Conservation (phyloP, 2,888 invertebrate species). For the Eristalis tenax region DNA sequence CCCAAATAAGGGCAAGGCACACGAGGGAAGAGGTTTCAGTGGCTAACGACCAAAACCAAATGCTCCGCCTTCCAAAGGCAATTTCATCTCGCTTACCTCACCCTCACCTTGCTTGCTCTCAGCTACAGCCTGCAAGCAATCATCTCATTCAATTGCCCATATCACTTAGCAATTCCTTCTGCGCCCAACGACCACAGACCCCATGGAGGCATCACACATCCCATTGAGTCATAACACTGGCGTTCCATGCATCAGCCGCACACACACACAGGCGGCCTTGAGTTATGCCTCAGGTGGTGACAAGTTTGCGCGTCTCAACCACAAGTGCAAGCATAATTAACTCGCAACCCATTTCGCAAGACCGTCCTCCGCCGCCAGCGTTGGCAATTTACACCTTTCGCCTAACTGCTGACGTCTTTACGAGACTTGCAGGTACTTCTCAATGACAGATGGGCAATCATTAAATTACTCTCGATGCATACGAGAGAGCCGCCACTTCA, state of each 20-base stretch:
- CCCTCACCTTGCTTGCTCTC: too few species aligned
- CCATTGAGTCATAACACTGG: neutral
- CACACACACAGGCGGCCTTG: neutral
- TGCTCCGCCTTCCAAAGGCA: too few species aligned
- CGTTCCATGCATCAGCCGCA: neutral
- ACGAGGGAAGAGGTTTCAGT: too few species aligned
- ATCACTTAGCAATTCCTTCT: neutral
- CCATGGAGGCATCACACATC: neutral
- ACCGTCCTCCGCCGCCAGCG: neutral
- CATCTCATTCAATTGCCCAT: too few species aligned
- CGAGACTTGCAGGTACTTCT: neutral
- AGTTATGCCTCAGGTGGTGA: neutral
- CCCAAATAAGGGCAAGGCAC: too few species aligned
- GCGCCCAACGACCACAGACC: neutral
- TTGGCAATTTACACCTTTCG: neutral
- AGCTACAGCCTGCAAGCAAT: too few species aligned
- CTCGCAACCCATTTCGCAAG: neutral
- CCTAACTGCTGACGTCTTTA: neutral
- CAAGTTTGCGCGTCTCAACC: neutral
- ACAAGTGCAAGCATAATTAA: neutral
- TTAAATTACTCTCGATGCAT: constrained; percentile 14
- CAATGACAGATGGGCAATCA: constrained; percentile 12
- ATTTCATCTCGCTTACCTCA: too few species aligned
- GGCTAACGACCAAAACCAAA: too few species aligned
- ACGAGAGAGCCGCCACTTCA: neutral